A percentile compares a stretch with the other conserved stretches of the same genome.
phyloP scores from a whole-genome alignment of 2,113 vertebrate species.

The Oreochromis niloticus region DNA sequence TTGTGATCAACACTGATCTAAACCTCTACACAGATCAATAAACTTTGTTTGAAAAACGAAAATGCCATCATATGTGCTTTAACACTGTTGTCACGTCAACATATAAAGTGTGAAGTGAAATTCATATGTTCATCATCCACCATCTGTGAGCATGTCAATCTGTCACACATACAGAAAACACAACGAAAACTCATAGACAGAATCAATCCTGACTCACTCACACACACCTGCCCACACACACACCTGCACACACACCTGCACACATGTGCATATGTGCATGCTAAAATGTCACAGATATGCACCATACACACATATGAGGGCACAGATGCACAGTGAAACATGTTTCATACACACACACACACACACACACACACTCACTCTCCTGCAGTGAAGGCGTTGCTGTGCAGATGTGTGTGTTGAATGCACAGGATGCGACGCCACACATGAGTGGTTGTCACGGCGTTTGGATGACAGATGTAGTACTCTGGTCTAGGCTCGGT shows the following conservation, averaged over 20 bases:
- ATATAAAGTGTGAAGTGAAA: conserved; percentile 40
- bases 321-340: conserved; percentile 36
- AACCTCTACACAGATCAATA: neutral
- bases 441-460: conserved; percentile 63
- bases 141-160: conserved; percentile 54
- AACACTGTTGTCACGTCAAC: conserved; percentile 28
- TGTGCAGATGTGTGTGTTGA: conserved; percentile 62
- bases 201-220: neutral
- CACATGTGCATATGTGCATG: conserved; percentile 15
- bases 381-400: conserved; percentile 5
- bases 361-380: neutral
- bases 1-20: neutral
- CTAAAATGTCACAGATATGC: conserved; percentile 18
- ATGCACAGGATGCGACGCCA: conserved; percentile 59
- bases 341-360: neutral
- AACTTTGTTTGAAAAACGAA: neutral
- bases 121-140: conserved; percentile 41
- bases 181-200: neutral
- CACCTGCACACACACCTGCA: conserved; percentile 37
- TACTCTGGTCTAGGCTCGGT: conserved; percentile 49
- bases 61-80: neutral
- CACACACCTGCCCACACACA: conserved; percentile 1
- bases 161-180: conserved; percentile 20
- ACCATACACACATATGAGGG: conserved; percentile 20
- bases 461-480: conserved; percentile 61